A percentile compares a stretch with the other conserved stretches of the same genome.
These are phyloP conservation scores for Papilio aristodemus DNA, from an alignment of 1,140 invertebrate species.

Conservation along the genomic window DNA sequence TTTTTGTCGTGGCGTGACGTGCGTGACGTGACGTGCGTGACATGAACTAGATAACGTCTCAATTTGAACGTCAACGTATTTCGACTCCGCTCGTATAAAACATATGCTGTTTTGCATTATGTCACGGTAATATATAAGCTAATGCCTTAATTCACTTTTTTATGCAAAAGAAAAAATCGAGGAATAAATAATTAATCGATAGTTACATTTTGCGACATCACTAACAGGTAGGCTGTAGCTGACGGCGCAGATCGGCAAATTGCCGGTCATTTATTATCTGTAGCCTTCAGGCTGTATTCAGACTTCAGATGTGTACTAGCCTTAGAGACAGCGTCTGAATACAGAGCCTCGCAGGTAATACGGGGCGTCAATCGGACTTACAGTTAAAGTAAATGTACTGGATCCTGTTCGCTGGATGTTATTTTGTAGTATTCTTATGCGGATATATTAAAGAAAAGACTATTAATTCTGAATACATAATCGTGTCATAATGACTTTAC, in stretches of 20 bases:
- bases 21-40: no score
- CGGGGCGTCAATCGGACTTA: no score
- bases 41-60: no score
- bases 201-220: slow-evolving; percentile 6
- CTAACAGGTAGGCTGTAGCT: slow-evolving; percentile 43
- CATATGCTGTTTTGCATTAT: no score
- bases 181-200: slow-evolving; percentile 33
- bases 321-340: slow-evolving; percentile 26
- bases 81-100: no score
- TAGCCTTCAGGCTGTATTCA: slow-evolving; percentile 34
- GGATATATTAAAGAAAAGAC: background rate
- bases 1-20: no score
- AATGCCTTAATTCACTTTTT: no score
- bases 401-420: background rate
- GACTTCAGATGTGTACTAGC: slow-evolving; percentile 30
- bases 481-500: no score
- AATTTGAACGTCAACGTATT: no score
- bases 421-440: background rate
- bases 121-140: no score
- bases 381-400: background rate
- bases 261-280: slow-evolving; percentile 44
- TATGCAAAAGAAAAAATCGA: no score
- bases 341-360: background rate
- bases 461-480: no score
- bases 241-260: slow-evolving; percentile 44